Percentiles rank a stretch among this genome's conserved stretches.
These are phyloP conservation scores for Xylota sylvarum DNA, from an alignment of 2,888 invertebrate genomes.

Conservation along the genomic window DNA sequence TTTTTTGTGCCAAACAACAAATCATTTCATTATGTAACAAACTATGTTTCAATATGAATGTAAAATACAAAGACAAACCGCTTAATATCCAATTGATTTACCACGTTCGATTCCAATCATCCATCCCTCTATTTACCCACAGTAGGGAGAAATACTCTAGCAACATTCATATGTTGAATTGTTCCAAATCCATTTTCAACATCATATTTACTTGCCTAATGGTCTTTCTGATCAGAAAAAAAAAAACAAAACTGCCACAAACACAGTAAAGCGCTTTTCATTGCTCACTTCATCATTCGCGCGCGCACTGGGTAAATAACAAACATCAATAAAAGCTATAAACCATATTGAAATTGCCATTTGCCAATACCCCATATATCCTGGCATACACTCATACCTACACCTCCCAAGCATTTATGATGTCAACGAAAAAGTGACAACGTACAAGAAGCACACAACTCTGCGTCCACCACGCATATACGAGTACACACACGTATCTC, in stretches of 20 bases:
- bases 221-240: conserved; percentile 29
- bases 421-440: conserved; percentile 31
- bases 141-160: background rate
- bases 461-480: conserved; percentile 6
- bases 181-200: conserved; percentile 10
- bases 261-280: conserved; percentile 46
- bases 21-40: no score
- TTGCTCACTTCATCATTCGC: conserved; percentile 46
- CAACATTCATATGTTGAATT: conserved; percentile 4
- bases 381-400: background rate
- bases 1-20: no score
- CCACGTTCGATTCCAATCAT: background rate
- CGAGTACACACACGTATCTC: background rate
- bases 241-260: conserved; percentile 7
- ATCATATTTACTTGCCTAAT: conserved; percentile 60
- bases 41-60: no score
- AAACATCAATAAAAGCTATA: conserved; percentile 59
- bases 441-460: background rate
- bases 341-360: conserved; percentile 51
- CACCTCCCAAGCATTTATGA: conserved; percentile 22
- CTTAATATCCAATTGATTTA: background rate
- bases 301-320: conserved; percentile 37
- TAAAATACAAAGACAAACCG: background rate
- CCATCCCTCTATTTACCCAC: background rate
- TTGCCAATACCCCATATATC: conserved; percentile 20